Evolutionary conservation across 2,113 vertebrate genomes (phyloP), one percentile per base, ranked within the genome.

Genomic region (Equus przewalskii): DNA sequence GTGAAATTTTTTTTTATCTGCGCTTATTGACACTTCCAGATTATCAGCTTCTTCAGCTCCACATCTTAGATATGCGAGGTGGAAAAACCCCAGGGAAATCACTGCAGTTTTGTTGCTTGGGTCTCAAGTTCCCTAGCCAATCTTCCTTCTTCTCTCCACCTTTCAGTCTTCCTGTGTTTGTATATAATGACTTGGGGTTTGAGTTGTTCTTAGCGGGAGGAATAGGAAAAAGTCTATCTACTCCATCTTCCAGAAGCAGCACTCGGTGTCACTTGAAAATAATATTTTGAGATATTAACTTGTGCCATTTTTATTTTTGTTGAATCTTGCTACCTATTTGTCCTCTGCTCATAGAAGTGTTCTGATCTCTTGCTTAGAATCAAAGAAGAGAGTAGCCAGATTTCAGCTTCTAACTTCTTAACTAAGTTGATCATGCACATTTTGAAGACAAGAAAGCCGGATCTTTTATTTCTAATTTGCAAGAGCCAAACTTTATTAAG

Each of bases 371-470:
- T 80, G 10, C 30, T 36, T 65, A 80, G 56, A 78, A 46, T 16
- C 58, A 85, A 70, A 12, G 11, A 91, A 22, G 22, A 46, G 41
- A 64, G 24, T 21, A 69, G 19, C 84, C 33, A 60, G 6, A n/a
- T 69, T 87, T 94, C 82, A 79, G 72, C 9, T 58, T 64, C 81
- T 58, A 49, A 33, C 46, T 81, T 80, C 73, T 94, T 81, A 65
- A 80, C 75, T 56, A 56, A 72, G 22, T 26, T 26, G 33, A 49
- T 30, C 13, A 46, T 22, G 30, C 9, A 78, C 28, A 64, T 76
- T 95, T 62, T 78, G 22, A 88, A 83, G 78, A 84, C 10, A 91
- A 91, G 24, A 87, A 76, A 30, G 8, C 33, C 51, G 90, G 54
- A 62, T 36, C 24, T 58, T 72, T 81, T 33, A 46, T 78, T 78